Evolutionary conservation across 2,113 vertebrate genomes (phyloP), one percentile per base, ranked within the genome.

Genomic region (Aleadryas rufinucha): DNA sequence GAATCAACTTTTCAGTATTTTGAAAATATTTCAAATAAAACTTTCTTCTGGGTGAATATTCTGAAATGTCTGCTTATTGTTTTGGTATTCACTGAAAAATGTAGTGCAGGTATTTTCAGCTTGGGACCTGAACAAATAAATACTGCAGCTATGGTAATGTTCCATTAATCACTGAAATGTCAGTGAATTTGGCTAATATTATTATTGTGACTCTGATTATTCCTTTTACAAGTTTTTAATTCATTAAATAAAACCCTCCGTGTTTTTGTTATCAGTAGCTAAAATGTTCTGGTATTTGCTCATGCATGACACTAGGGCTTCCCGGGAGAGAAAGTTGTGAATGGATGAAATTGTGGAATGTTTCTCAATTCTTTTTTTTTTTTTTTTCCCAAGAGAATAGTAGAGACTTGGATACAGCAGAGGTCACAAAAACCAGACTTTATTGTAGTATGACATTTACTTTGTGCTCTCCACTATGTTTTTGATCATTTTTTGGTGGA

Each of bases 131-230:
- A 81, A 59, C 2, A 41, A 63, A 59, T 30, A 63, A 50, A 13
- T 2, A 0, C 31, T 42, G 9, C 11, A 6, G 4, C 78, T 49
- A 41, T 71, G 31, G 2, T n/a, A 50, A 21, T 35, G 3, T 60
- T 83, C 5, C 9, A 3, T 41, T 39, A 59, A 15, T 69, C 45
- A 44, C 23, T 63, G 24, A 63, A 89, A 72, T 33, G 9, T 2
- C 30, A 27, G 5, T 68, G 35, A 42, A 64, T 59, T 64, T 68
- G 18, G 9, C 11, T 31, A 44, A 10, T 9, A 31, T 23, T 70
- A 42, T 4, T n/a, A 35, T 28, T 74, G 10, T 15, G 53, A 18
- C 3, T 45, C 10, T 15, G 17, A 56, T 69, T 33, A 6, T 59
- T 24, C 33, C 7, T 57, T 45, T 47, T 6, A 5, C 2, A 53